These are phyloP conservation scores for Ichneumon xanthorius DNA, from an alignment of 2,888 invertebrate species.

Conservation along the genomic window DNA sequence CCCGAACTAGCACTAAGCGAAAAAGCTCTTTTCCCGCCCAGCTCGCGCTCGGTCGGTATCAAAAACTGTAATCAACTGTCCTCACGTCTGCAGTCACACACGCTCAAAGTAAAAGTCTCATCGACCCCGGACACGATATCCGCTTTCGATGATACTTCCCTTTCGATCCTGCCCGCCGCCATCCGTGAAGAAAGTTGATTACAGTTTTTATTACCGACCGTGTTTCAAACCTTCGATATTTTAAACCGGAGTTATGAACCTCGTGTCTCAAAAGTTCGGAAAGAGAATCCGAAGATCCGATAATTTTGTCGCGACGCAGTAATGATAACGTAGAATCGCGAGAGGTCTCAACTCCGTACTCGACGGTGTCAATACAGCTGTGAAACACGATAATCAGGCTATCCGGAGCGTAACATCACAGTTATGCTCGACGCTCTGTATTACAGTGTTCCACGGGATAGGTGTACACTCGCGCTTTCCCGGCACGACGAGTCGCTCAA, in stretches of 20 bases:
- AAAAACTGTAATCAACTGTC: neutral
- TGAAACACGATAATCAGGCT: constrained; percentile 39
- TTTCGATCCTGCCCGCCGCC: neutral
- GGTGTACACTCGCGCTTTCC: constrained; percentile 21
- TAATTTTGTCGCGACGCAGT: neutral
- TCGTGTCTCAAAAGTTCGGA: neutral
- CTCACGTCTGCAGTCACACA: neutral
- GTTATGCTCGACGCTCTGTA: constrained; percentile 31
- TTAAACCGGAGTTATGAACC: neutral
- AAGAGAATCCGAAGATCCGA: neutral
- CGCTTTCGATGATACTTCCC: neutral
- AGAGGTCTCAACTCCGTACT: neutral
- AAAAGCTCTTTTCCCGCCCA: too few species aligned
- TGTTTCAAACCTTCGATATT: neutral
- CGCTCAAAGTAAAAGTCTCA: neutral
- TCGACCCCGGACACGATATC: too few species aligned
- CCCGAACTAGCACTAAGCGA: too few species aligned
- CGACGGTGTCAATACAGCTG: constrained; percentile 23
- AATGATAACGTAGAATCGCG: neutral
- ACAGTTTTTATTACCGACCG: neutral
- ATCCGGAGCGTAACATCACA: constrained; percentile 39
- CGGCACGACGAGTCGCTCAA: constrained; percentile 51
- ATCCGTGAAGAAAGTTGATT: neutral
- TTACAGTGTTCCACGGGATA: constrained; percentile 10
- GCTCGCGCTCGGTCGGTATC: neutral